Percentiles rank a stretch among this genome's conserved stretches.
Conservation (phyloP, 2,797 vertebrate genomes). For the Poeciliopsis turneri region DNA sequence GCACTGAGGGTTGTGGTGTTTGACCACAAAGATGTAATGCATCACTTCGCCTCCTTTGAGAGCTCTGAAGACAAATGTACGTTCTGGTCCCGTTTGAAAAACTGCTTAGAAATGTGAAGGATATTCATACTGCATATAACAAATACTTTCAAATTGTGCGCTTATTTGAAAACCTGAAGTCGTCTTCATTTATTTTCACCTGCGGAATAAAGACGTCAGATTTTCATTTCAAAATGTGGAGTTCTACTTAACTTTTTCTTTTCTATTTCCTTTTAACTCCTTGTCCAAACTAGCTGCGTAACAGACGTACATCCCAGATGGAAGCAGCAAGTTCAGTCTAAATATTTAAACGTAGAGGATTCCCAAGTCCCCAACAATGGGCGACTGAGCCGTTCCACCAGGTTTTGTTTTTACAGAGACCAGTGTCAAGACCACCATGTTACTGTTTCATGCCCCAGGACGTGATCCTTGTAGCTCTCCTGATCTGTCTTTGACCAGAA, state of each 20-base stretch:
- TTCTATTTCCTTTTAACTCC: background rate
- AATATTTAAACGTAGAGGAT: slow-evolving; percentile 65
- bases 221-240: slow-evolving; percentile 56
- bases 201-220: background rate
- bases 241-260: slow-evolving; percentile 1
- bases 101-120: no score
- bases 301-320: slow-evolving; percentile 39
- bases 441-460: slow-evolving; percentile 35
- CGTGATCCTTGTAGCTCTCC: slow-evolving; percentile 19
- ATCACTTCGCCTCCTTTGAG: no score
- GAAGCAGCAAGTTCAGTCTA: slow-evolving; percentile 47
- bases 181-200: no score
- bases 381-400: slow-evolving; percentile 35
- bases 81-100: no score
- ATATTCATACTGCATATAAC: no score
- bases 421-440: slow-evolving; percentile 13
- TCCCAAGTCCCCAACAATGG: slow-evolving; percentile 48
- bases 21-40: no score
- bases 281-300: slow-evolving; percentile 21
- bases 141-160: no score
- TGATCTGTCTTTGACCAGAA: slow-evolving; percentile 50
- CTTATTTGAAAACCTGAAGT: no score
- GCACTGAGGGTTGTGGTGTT: no score
- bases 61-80: no score
- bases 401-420: slow-evolving; percentile 35